phyloP scores from a whole-genome alignment of 2,113 vertebrate species.

The Cephalopholis sonnerati region DNA sequence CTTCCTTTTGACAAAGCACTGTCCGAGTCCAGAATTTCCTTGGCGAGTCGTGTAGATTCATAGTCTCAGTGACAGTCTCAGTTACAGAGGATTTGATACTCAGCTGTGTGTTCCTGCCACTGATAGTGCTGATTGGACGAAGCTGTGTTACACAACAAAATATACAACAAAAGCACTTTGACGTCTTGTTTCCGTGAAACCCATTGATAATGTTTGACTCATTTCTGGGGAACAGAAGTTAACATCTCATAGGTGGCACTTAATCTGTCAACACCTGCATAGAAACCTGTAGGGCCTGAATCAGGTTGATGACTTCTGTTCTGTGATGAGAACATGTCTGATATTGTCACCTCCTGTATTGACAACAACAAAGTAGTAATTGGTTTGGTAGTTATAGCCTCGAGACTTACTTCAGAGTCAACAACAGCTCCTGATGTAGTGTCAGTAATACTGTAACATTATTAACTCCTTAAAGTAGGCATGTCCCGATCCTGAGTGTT shows the following conservation, averaged over 20 bases:
- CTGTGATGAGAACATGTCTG: conserved; percentile 57
- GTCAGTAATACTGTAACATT: neutral
- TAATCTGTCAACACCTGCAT: conserved; percentile 53
- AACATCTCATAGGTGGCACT: conserved; percentile 32
- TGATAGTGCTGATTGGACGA: neutral
- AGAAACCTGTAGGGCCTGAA: conserved; percentile 43
- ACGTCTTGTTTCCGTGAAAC: neutral
- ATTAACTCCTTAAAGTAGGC: neutral
- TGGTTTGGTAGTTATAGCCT: conserved; percentile 17
- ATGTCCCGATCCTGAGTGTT: neutral
- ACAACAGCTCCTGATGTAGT: neutral
- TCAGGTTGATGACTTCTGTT: conserved; percentile 24
- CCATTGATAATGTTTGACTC: conserved; percentile 23
- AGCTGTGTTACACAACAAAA: conserved; percentile 18
- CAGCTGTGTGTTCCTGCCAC: neutral
- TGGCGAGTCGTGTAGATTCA: conserved; percentile 19
- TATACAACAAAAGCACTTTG: conserved; percentile 18
- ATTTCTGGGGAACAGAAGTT: conserved; percentile 17
- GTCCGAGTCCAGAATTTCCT: conserved; percentile 11
- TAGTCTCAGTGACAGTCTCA: conserved; percentile 19
- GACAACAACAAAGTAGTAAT: conserved; percentile 15
- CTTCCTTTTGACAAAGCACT: conserved; percentile 41
- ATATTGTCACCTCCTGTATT: conserved; percentile 20
- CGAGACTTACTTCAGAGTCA: conserved; percentile 7
- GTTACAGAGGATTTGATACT: conserved; percentile 24